Conservation (phyloP, 2,113 vertebrate genomes). For the Sceloporus undulatus region DNA sequence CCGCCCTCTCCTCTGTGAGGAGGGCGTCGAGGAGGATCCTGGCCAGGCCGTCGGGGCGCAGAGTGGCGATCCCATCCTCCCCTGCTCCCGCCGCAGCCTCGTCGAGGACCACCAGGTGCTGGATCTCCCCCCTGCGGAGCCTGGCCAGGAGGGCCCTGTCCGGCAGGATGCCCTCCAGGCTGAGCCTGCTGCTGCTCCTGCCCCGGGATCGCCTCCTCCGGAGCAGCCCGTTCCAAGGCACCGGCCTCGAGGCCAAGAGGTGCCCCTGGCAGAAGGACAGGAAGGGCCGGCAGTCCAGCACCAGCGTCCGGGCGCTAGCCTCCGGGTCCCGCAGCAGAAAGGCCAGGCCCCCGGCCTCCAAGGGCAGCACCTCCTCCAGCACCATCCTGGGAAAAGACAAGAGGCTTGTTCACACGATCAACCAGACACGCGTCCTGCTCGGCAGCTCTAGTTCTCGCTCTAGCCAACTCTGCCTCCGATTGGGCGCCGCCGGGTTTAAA, state of each 20-base stretch:
- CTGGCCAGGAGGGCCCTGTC: constrained; percentile 80
- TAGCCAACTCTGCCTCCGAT: rapidly evolving
- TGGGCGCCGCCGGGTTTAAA: not conserved
- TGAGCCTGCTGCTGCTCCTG: constrained; percentile 75
- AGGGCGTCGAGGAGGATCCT: constrained; percentile 82
- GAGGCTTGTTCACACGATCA: not conserved
- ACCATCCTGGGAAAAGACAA: constrained; percentile 38
- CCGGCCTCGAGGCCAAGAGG: constrained; percentile 80
- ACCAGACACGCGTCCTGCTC: too few species aligned
- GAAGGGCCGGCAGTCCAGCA: constrained; percentile 89
- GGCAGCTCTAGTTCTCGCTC: too few species aligned
- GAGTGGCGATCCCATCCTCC: constrained; percentile 57
- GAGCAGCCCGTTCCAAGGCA: constrained; percentile 88
- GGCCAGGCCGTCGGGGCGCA: constrained; percentile 80
- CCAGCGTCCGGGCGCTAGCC: constrained; percentile 76
- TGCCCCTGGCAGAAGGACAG: constrained; percentile 81
- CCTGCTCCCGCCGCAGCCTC: constrained; percentile 72
- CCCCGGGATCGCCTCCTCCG: constrained; percentile 65
- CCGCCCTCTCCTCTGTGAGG: constrained; percentile 72
- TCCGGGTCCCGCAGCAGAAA: constrained; percentile 78
- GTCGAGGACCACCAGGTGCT: constrained; percentile 84
- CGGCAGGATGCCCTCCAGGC: constrained; percentile 85
- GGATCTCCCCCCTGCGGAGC: constrained; percentile 78
- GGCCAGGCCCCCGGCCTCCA: constrained; percentile 75
- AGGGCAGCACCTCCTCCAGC: constrained; percentile 71